Evolutionary conservation across 2,113 vertebrate genomes (phyloP).

Genomic region (Neodon shergylaensis): DNA sequence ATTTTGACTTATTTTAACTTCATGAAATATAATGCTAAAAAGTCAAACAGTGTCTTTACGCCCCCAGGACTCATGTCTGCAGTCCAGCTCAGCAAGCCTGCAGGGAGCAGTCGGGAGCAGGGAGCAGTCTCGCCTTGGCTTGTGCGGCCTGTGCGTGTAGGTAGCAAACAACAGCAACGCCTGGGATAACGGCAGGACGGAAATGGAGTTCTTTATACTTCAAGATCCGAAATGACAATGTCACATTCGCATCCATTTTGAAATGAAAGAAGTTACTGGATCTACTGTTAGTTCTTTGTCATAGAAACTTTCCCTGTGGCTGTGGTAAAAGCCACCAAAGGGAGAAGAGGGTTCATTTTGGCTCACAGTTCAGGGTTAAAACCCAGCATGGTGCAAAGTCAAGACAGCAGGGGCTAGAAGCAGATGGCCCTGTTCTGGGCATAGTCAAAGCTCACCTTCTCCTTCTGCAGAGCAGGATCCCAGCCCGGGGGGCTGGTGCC

Average conservation of each 20-base stretch:
- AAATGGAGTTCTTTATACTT: background rate
- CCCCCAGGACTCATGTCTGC: background rate
- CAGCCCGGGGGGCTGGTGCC: background rate
- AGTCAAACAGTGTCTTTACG: constrained; percentile 10
- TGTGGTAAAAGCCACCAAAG: background rate
- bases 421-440: background rate
- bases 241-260: background rate
- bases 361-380: background rate
- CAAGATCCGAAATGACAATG: background rate
- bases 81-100: background rate
- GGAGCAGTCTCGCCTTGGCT: background rate
- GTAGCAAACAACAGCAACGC: background rate
- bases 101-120: background rate
- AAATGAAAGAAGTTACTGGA: background rate
- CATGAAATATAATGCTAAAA: background rate
- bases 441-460: background rate
- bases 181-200: background rate
- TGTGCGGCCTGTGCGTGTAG: background rate
- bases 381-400: background rate
- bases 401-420: background rate
- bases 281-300: background rate
- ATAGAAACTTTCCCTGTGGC: background rate
- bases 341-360: background rate
- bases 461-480: background rate
- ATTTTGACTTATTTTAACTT: constrained; percentile 29